Evolutionary conservation across 2,797 vertebrate species (phyloP).

Genomic region (Eulemur mongoz): DNA sequence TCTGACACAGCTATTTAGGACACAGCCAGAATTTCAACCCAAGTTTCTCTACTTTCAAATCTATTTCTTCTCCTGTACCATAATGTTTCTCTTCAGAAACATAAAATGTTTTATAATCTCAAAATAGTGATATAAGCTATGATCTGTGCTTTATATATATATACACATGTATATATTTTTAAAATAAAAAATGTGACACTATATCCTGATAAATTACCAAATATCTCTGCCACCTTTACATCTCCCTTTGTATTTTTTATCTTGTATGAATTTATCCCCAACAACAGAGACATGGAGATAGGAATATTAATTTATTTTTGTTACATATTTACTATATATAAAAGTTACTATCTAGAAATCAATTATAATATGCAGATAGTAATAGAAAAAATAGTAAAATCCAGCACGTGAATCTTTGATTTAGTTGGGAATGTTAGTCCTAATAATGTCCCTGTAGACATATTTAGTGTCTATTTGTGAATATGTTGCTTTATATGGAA

Average conservation of each 20-base stretch:
- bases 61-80: background rate
- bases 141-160: background rate
- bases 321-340: background rate
- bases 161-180: background rate
- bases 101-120: background rate
- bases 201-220: background rate
- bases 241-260: background rate
- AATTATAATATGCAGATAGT: background rate
- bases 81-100: background rate
- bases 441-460: background rate
- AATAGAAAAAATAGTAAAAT: background rate
- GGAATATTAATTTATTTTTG: background rate
- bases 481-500: background rate
- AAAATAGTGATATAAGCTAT: background rate
- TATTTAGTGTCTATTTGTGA: background rate
- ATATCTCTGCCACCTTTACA: background rate
- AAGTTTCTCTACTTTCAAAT: background rate
- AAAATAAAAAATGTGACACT: background rate
- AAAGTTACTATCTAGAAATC: background rate
- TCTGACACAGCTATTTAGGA: background rate
- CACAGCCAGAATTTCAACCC: background rate
- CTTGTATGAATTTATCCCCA: background rate
- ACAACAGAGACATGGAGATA: too few species aligned
- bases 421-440: background rate
- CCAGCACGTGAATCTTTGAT: background rate